phyloP scores from a whole-genome alignment of 2,888 invertebrate genomes.

The Dromius quadrimaculatus region DNA sequence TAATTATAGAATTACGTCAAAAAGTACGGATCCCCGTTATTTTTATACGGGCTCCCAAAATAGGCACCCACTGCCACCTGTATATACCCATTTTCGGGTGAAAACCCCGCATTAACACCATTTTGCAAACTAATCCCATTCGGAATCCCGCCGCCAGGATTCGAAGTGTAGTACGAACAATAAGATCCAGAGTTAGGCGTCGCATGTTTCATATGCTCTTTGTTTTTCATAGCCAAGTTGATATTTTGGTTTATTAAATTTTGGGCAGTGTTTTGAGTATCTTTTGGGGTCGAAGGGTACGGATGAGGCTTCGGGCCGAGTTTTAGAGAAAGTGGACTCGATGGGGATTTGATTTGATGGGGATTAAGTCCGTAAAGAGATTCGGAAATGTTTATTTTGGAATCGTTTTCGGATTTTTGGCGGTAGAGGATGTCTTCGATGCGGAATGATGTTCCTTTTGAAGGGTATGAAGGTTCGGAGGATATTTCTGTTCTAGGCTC shows the following conservation, averaged over 20 bases:
- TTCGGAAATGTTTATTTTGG: neutral
- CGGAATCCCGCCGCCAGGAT: neutral
- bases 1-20: no score
- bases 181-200: neutral
- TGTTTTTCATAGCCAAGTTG: neutral
- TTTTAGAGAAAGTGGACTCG: neutral
- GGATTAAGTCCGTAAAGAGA: neutral
- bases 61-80: slow-evolving; percentile 79
- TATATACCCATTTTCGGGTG: slow-evolving; percentile 73
- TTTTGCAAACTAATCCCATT: neutral
- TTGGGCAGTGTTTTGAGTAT: slow-evolving; percentile 44
- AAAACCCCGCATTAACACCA: slow-evolving; percentile 56
- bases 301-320: neutral
- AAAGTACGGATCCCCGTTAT: slow-evolving; percentile 79
- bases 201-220: neutral
- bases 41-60: slow-evolving; percentile 76
- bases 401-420: slow-evolving; percentile 59
- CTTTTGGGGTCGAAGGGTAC: neutral
- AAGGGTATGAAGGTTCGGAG: slow-evolving; percentile 46
- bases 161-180: neutral
- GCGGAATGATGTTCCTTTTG: slow-evolving; percentile 81
- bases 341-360: slow-evolving; percentile 29
- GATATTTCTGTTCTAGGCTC: slow-evolving; percentile 48
- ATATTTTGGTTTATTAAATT: neutral
- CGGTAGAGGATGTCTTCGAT: slow-evolving; percentile 91